phyloP scores from a whole-genome alignment of 2,113 vertebrate genomes.

The Bubo scandiacus region DNA sequence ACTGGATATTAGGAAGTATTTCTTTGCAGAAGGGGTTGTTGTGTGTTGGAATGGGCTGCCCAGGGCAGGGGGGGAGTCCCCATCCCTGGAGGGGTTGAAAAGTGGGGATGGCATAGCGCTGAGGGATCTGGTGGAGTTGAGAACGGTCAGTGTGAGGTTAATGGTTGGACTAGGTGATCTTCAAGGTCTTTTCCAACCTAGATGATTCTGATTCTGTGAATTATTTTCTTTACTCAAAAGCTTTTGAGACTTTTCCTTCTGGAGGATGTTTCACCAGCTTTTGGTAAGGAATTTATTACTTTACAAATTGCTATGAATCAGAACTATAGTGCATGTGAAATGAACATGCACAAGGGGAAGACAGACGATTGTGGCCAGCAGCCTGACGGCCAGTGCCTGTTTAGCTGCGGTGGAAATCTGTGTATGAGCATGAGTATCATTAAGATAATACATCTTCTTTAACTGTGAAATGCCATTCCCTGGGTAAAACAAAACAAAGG shows the following conservation, averaged over 20 bases:
- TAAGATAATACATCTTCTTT: not conserved
- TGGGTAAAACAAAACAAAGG: not conserved
- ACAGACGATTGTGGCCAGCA: not conserved
- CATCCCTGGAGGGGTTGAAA: no score
- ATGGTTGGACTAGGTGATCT: no score
- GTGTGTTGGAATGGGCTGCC: no score
- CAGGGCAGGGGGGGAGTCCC: no score
- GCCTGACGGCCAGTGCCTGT: not conserved
- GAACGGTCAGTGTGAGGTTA: no score
- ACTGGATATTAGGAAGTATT: no score
- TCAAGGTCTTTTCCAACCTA: no score
- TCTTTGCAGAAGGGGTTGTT: no score
- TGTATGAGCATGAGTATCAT: not conserved
- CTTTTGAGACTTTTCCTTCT: not conserved
- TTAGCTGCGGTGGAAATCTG: not conserved
- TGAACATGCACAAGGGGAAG: not conserved
- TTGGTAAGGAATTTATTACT: not conserved
- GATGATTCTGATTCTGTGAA: not conserved
- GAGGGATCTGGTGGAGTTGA: no score
- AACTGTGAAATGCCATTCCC: not conserved
- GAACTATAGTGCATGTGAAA: not conserved
- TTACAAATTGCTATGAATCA: not conserved
- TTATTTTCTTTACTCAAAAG: not conserved
- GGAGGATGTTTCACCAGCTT: not conserved
- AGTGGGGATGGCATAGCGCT: no score